phyloP scores from a whole-genome alignment of 2,888 invertebrate species.

The Coremacera marginata region DNA sequence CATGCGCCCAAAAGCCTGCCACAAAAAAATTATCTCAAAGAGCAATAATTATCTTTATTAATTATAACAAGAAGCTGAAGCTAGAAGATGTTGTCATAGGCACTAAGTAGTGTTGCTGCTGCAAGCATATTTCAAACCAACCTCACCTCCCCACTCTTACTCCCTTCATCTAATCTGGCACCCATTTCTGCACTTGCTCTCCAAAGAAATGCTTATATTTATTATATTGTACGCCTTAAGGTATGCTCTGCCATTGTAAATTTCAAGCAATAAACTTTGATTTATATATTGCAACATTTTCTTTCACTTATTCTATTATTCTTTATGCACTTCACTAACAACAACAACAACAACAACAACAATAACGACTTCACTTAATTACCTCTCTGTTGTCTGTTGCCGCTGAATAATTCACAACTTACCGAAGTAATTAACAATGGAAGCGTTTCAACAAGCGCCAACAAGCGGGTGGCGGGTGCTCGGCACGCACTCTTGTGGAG shows the following conservation, averaged over 20 bases:
- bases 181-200: too few relatives aligned
- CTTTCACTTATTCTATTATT: background rate
- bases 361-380: conserved; percentile 52
- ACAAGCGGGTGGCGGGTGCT: background rate
- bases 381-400: conserved; percentile 49
- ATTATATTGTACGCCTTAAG: background rate
- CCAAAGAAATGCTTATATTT: too few relatives aligned
- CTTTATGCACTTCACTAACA: background rate
- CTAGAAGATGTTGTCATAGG: too few relatives aligned
- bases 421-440: conserved; percentile 56
- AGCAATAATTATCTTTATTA: too few relatives aligned
- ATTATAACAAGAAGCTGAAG: too few relatives aligned
- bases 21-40: too few relatives aligned
- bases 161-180: too few relatives aligned
- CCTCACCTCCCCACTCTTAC: too few relatives aligned
- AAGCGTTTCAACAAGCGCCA: background rate
- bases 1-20: too few relatives aligned
- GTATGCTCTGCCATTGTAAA: background rate
- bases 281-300: background rate
- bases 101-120: too few relatives aligned
- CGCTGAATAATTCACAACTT: conserved; percentile 58
- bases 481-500: background rate
- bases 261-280: background rate
- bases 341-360: background rate
- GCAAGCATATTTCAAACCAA: too few relatives aligned